phyloP scores from a whole-genome alignment of 2,797 vertebrate genomes.

The Steatocranus sp. region DNA sequence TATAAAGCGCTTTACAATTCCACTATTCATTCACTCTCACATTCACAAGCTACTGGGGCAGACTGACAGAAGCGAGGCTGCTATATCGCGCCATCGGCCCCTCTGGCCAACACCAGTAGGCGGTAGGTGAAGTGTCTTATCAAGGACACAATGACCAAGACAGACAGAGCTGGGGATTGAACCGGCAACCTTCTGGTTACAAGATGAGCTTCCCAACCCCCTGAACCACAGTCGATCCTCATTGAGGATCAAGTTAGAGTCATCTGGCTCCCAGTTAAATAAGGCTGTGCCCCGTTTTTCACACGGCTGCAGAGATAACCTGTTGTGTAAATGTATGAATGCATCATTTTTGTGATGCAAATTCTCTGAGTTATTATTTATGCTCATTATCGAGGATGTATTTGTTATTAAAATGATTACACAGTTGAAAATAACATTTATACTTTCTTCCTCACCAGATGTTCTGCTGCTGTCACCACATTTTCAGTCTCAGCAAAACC shows the following conservation, averaged over 20 bases:
- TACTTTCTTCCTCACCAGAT: background rate
- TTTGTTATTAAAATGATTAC: background rate
- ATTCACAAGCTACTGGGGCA: background rate
- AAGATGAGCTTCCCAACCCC: fast-evolving
- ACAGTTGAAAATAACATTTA: background rate
- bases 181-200: fast-evolving
- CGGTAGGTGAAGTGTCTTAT: no score
- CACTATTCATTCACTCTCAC: background rate
- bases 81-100: background rate
- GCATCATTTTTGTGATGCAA: background rate
- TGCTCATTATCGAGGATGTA: background rate
- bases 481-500: background rate
- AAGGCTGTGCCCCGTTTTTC: background rate
- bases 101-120: no score
- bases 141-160: background rate
- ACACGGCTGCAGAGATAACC: fast-evolving
- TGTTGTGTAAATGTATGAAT: background rate
- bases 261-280: background rate
- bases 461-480: background rate
- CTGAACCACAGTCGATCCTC: fast-evolving
- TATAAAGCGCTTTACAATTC: background rate
- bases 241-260: background rate
- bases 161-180: fast-evolving
- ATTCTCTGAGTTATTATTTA: background rate
- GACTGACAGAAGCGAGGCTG: no score